Evolutionary conservation across 1,140 invertebrate species (phyloP), one percentile per base, ranked within the genome.

Genomic region (Dendrolimus kikuchii): DNA sequence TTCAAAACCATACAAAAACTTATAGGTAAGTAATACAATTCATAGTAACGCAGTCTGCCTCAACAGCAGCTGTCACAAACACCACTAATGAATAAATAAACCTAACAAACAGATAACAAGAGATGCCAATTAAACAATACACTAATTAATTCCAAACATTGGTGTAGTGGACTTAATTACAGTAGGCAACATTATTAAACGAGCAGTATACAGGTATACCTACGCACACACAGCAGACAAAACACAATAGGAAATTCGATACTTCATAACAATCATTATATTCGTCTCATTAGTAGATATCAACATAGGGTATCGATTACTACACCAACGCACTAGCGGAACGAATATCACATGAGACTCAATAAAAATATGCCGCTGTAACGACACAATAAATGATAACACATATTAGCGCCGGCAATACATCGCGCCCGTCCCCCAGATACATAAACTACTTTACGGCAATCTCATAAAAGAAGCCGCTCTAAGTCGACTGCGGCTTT

Each of bases 41-140:
- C 60, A 60, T 55, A 61, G 63, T 64, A 74, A 72, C 60, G 59
- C 53, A 59, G 53, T 62, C 71, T 68, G 62, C 67, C 77, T 74
- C 73, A 76, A 67, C 74, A 79, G 76, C 71, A 72, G 71, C 78
- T 82, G 77, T 84, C 82, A 81, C 76, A 80, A 80, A 78, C 77
- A 78, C 73, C 72, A 72, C 83, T 86, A 86, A 84, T 83, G 79
- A 86, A 86, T 86, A 84, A 84, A 82, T 86, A 86, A 83, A 78
- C 73, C 74, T 79, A 80, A 80, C 79, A 82, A 84, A 86, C 79
- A 86, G 80, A 86, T 86, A 86, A 86, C 83, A 86, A 84, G 79
- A 86, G 83, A 86, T 83, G 80, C 81, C 83, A 86, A 86, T 86
- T 86, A 84, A 84, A 86, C 81, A 86, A 86, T 86, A 83, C 79